Base-by-base conservation (phyloP, 1,140 invertebrate species). In the Aphelinus atriplicis region DNA sequence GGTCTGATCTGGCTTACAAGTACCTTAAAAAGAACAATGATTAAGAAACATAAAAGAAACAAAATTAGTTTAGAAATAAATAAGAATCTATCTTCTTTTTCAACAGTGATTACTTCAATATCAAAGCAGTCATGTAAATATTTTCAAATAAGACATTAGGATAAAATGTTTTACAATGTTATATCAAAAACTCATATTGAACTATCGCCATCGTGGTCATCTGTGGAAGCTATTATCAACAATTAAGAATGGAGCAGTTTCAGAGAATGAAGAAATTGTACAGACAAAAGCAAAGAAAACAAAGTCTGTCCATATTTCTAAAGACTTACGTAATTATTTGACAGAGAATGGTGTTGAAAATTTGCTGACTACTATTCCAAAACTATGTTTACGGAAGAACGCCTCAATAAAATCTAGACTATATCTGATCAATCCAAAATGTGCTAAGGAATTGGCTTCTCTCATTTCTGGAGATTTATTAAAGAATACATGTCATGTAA, bases 401-500 rank as follows among this genome's bases (percentile, higher is more conserved):
- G 46, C 26, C 26, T 2, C 0, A 47, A 1, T 42, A 47, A 26
- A 10, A 9, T 7, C 56, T 42, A 9, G 5, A 10, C 56, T 81
- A 47, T 78, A 78, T 71, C n/a, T 85, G 1, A 48, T 82, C 26
- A 58, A 80, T 48, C 42, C 47, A 2, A 1, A 64, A 2, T 10
- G 7, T 9, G 79, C 80, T 61, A 76, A 75, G 56, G 7, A 79
- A 42, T 69, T 84, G 61, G 64, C 60, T 9, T 66, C 51, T 6
- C 42, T 82, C 4, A 82, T 86, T 50, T 71, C 55, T 45, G n/a
- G 76, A 45, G 79, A 84, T 70, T 65, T 84, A 5, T 53, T 62
- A 9, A 61, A 77, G 42, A 76, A 80, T 55, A 48, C 61, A 45
- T 64, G 50, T 51, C 73, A 71, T 10, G 70, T 84, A 42, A 71